Conservation (phyloP, 2,113 vertebrate species). For the Egretta garzetta region DNA sequence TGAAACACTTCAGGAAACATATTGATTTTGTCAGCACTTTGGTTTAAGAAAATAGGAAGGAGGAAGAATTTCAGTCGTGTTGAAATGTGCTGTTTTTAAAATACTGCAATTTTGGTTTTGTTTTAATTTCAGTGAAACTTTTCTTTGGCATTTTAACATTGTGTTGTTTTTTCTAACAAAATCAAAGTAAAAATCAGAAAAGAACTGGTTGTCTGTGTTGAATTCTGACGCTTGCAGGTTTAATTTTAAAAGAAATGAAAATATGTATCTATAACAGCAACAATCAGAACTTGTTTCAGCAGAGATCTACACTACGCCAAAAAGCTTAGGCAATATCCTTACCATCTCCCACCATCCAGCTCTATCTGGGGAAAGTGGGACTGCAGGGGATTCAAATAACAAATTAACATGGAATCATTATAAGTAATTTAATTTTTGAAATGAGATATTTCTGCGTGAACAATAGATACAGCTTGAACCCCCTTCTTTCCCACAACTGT, state of each 20-base stretch:
- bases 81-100: not conserved
- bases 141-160: not conserved
- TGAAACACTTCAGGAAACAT: slow-evolving; percentile 21
- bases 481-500: slow-evolving; percentile 37
- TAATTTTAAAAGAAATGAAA: not conserved
- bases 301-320: not conserved
- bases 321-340: not conserved
- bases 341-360: not conserved
- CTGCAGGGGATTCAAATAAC: slow-evolving; percentile 40
- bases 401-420: slow-evolving; percentile 33
- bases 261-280: not conserved
- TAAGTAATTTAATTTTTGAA: not conserved
- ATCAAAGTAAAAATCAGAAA: not conserved
- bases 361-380: not conserved
- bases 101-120: not conserved
- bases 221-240: not conserved
- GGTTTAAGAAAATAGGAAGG: not conserved
- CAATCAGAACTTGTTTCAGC: not conserved
- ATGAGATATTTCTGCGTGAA: slow-evolving; percentile 20
- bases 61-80: not conserved
- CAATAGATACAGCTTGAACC: slow-evolving; percentile 4
- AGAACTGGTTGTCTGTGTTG: not conserved
- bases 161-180: not conserved
- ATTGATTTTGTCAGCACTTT: slow-evolving; percentile 19
- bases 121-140: not conserved